Base-by-base conservation (phyloP, 2,888 invertebrate genomes). In the Xanthia icteritia region DNA sequence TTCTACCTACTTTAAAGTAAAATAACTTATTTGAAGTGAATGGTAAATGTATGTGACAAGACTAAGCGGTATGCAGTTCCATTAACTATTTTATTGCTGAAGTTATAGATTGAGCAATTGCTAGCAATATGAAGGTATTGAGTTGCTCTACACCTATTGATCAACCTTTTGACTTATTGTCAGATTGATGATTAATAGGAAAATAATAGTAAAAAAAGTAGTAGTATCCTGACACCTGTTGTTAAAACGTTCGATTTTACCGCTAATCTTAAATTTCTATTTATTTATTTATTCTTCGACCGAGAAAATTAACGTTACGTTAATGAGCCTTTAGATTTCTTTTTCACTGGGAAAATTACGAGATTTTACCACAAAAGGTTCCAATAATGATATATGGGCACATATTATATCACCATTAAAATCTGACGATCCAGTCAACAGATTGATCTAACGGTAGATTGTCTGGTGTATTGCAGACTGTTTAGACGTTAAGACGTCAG, bases 401-500 rank as follows among this genome's bases (percentile, higher is more conserved):
- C 23, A 65, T 15, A 61, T 56, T 20, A 54, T 71, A 61, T 71
- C 54, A 39, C 36, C 36, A 42, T n/a, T 60, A 54, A 72, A 80
- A 81, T 74, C 77, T 61, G 36, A 56, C 42, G 42, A 69, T 63
- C 36, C 17, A 69, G 58, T 66, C 45, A 56, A 75, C 72, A 73
- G 69, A 67, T 76, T 27, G 51, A 69, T 82, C 56, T 75, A 75
- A 73, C 78, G 60, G 78, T 67, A 67, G 58, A 81, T 85, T 56
- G 65, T 58, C 42, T 63, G 27, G 31, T 65, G 56, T 51, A 36
- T 54, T 48, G 60, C 66, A 54, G 20, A 39, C 39, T 56, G 69
- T n/a, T 83, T 45, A 69, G 64, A 61, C 68, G 69, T 78, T 84
- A n/a, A 76, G 83, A 85, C 66, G 85, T 85, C 82, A 85, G 82